Conservation (phyloP, 2,113 vertebrate species). For the Lamprotornis superbus region DNA sequence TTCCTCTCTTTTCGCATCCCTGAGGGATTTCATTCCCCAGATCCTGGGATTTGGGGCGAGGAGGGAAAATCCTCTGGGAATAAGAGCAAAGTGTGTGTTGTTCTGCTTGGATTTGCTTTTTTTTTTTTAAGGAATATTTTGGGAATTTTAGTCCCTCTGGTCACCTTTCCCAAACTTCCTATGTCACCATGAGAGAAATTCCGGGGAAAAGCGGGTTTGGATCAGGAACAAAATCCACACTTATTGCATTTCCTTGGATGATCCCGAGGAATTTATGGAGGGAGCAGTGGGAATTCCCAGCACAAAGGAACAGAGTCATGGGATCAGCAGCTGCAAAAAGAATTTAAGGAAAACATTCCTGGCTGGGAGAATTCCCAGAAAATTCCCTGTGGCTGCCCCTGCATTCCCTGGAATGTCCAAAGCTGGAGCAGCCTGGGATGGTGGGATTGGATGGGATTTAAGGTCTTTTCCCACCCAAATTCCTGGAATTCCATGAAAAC, state of each 20-base stretch:
- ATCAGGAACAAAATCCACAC: background rate
- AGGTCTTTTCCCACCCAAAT: background rate
- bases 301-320: accelerated
- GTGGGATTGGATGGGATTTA: background rate
- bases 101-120: background rate
- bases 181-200: background rate
- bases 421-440: accelerated
- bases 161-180: accelerated
- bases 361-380: background rate
- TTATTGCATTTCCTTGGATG: background rate
- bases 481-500: background rate
- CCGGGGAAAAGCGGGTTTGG: background rate
- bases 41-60: background rate
- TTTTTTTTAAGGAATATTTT: background rate
- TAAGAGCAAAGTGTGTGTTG: accelerated
- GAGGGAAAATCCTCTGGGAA: background rate
- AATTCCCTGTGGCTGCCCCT: background rate
- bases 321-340: background rate
- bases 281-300: background rate
- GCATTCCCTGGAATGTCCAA: background rate
- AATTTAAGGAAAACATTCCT: background rate
- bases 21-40: background rate
- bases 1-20: background rate
- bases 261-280: background rate
- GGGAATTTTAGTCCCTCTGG: background rate